Percentiles rank a stretch among this genome's conserved stretches.
These are phyloP conservation scores for Odontesthes bonariensis DNA, from an alignment of 2,113 vertebrate genomes.

Conservation along the genomic window DNA sequence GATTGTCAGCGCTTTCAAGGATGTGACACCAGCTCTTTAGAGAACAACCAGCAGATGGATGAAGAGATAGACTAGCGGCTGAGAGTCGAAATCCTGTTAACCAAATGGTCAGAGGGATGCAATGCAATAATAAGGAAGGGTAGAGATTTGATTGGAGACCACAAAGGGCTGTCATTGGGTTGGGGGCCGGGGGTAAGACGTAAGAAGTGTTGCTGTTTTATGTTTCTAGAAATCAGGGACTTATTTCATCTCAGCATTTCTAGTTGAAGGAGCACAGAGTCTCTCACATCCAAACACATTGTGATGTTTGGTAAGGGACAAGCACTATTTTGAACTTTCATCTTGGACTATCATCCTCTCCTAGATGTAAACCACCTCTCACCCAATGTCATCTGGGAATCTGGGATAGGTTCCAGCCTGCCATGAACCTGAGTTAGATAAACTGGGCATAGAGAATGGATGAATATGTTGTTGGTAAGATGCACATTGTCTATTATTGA, in stretches of 20 bases:
- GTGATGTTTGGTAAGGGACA: not conserved
- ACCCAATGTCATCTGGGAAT: too few species aligned
- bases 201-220: not conserved
- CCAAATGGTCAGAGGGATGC: not conserved
- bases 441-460: too few species aligned
- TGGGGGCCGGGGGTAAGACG: not conserved
- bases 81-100: conserved; percentile 32
- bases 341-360: too few species aligned
- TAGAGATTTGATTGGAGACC: conserved; percentile 21
- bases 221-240: not conserved
- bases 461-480: too few species aligned
- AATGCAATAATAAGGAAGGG: conserved; percentile 11
- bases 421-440: too few species aligned
- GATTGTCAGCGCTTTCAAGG: conserved; percentile 46
- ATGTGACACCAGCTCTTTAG: conserved; percentile 53
- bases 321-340: not conserved
- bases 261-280: not conserved
- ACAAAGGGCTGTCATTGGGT: not conserved
- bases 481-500: too few species aligned
- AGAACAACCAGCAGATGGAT: conserved; percentile 45
- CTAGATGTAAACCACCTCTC: too few species aligned
- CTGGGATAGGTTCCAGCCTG: too few species aligned
- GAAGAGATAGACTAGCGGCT: conserved; percentile 22
- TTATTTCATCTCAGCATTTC: not conserved
- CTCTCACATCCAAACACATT: not conserved